Conservation (phyloP, 2,888 invertebrate genomes). For the Hesperia comma region DNA sequence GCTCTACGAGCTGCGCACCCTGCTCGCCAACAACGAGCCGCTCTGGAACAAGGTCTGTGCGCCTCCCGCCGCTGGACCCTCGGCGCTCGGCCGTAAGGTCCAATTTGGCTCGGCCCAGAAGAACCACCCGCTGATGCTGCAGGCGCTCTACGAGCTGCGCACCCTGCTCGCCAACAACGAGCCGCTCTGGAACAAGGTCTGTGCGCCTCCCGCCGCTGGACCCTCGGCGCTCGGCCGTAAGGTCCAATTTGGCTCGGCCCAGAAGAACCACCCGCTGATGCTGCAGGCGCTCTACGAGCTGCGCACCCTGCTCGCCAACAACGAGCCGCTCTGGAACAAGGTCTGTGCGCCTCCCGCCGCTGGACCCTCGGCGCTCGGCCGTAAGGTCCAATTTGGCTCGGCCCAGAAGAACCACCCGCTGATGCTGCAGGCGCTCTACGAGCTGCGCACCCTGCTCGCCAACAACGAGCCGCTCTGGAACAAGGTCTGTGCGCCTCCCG, state of each 20-base stretch:
- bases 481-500: slow-evolving; percentile 63
- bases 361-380: too few species aligned
- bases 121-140: slow-evolving; percentile 96
- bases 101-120: slow-evolving; percentile 99
- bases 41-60: slow-evolving; percentile 85
- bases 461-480: slow-evolving; percentile 88
- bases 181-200: slow-evolving; percentile 86
- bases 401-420: slow-evolving; percentile 99
- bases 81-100: slow-evolving; percentile 89
- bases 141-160: slow-evolving; percentile 92
- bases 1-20: slow-evolving; percentile 91
- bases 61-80: too few species aligned
- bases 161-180: slow-evolving; percentile 87
- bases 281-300: slow-evolving; percentile 93
- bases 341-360: slow-evolving; percentile 56
- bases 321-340: slow-evolving; percentile 88
- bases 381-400: slow-evolving; percentile 98
- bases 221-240: slow-evolving; percentile 86
- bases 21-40: slow-evolving; percentile 86
- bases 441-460: slow-evolving; percentile 88
- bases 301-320: slow-evolving; percentile 86
- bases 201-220: neutral
- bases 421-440: slow-evolving; percentile 93
- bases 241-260: slow-evolving; percentile 98
- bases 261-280: slow-evolving; percentile 98